These are phyloP conservation scores for Ailurus styani DNA, from an alignment of 2,113 vertebrate species.

Conservation along the genomic window DNA sequence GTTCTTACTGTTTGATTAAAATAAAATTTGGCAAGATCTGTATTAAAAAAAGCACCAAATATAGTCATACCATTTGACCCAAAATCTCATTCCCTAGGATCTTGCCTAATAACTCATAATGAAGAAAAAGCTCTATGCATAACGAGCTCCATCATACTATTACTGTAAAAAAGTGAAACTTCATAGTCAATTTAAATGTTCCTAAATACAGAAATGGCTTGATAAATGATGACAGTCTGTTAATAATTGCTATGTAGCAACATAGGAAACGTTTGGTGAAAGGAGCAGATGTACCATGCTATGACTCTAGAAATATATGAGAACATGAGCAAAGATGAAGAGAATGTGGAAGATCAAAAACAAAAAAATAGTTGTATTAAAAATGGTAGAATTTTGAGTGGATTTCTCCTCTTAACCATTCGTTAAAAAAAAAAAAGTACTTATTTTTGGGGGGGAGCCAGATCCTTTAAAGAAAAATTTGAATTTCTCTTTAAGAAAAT, in stretches of 20 bases:
- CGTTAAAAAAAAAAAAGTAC: not conserved
- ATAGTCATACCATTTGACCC: not conserved
- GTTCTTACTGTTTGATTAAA: not conserved
- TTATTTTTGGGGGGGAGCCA: not conserved
- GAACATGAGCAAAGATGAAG: not conserved
- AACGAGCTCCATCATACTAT: not conserved
- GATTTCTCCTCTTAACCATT: not conserved
- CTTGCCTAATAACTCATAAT: not conserved
- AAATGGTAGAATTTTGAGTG: slow-evolving; percentile 23
- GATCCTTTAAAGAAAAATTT: not conserved
- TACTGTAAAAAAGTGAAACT: not conserved
- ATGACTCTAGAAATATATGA: not conserved
- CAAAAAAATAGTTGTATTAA: not conserved
- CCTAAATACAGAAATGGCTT: not conserved
- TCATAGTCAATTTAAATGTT: not conserved
- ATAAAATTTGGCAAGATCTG: not conserved
- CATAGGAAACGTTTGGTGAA: not conserved
- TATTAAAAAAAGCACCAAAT: not conserved
- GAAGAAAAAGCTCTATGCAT: not conserved
- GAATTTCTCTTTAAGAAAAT: slow-evolving; percentile 35
- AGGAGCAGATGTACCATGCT: not conserved
- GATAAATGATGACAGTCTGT: not conserved
- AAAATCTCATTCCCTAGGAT: not conserved
- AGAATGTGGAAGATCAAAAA: not conserved
- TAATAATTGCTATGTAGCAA: not conserved